Conservation (phyloP, 2,888 invertebrate species). For the Ernsta delagoae region DNA sequence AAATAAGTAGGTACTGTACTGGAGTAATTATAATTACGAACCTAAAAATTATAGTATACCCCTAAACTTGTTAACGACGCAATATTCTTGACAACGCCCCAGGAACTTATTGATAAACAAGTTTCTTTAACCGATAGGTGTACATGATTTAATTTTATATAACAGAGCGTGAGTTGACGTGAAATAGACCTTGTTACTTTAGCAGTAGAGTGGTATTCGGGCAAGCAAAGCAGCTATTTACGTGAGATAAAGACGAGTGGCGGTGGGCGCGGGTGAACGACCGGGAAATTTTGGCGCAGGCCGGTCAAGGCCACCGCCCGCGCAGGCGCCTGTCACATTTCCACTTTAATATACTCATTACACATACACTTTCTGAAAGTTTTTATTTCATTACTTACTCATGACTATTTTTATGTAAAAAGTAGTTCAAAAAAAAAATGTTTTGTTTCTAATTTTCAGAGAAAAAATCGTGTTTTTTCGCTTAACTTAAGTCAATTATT, state of each 20-base stretch:
- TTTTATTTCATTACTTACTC: too few relatives aligned
- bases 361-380: too few relatives aligned
- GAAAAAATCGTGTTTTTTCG: too few relatives aligned
- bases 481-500: too few relatives aligned
- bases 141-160: slow-evolving; percentile 75
- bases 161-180: slow-evolving; percentile 46
- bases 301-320: slow-evolving; percentile 71
- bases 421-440: too few relatives aligned
- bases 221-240: slow-evolving; percentile 59
- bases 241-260: slow-evolving; percentile 77
- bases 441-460: too few relatives aligned
- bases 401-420: too few relatives aligned
- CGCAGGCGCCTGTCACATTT: too few relatives aligned
- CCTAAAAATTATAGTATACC: too few relatives aligned
- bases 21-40: too few relatives aligned
- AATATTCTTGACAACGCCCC: slow-evolving; percentile 45
- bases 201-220: slow-evolving; percentile 53
- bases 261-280: slow-evolving; percentile 80
- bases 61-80: slow-evolving; percentile 14
- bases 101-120: slow-evolving; percentile 76
- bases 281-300: slow-evolving; percentile 84
- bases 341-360: too few relatives aligned
- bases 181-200: slow-evolving; percentile 47
- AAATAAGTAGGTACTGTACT: too few relatives aligned
- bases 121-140: slow-evolving; percentile 74